Conservation (phyloP, 2,797 vertebrate species). For the Chanos chanos region DNA sequence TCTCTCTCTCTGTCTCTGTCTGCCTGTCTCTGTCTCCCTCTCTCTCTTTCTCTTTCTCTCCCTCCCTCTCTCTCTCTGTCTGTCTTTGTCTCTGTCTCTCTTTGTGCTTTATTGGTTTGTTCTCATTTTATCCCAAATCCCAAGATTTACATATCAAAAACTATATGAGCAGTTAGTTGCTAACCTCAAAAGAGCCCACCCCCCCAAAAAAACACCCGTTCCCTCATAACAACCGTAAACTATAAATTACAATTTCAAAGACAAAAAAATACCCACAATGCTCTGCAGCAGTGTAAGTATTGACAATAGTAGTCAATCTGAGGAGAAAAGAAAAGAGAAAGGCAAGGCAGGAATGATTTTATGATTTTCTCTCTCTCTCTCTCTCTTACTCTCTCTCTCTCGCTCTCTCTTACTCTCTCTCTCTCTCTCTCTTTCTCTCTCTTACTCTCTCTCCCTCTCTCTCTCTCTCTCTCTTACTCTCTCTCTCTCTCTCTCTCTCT, state of each 20-base stretch:
- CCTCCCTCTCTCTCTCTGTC: too few species aligned
- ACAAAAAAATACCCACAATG: slow-evolving; percentile 49
- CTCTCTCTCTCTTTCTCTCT: too few species aligned
- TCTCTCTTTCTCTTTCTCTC: too few species aligned
- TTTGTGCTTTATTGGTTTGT: slow-evolving; percentile 42
- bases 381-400: too few species aligned
- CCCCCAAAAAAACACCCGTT: slow-evolving; percentile 32
- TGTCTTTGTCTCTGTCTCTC: slow-evolving; percentile 21
- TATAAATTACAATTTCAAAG: slow-evolving; percentile 63
- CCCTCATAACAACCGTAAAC: slow-evolving; percentile 53
- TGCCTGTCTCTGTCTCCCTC: slow-evolving; percentile 17
- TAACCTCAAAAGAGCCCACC: slow-evolving; percentile 38
- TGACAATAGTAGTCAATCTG: slow-evolving; percentile 54
- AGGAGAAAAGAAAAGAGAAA: slow-evolving; percentile 47
- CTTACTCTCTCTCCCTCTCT: too few species aligned
- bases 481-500: too few species aligned
- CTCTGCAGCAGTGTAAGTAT: slow-evolving; percentile 54
- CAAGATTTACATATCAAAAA: slow-evolving; percentile 59
- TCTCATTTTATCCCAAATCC: slow-evolving; percentile 45
- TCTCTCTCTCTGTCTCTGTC: too few species aligned
- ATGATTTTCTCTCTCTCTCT: slow-evolving; percentile 26
- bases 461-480: too few species aligned
- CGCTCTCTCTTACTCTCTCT: too few species aligned
- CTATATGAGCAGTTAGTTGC: slow-evolving; percentile 36
- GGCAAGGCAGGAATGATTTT: slow-evolving; percentile 46